Evolutionary conservation across 2,888 invertebrate genomes (phyloP).

Genomic region (Nipponacmea schrenckii): DNA sequence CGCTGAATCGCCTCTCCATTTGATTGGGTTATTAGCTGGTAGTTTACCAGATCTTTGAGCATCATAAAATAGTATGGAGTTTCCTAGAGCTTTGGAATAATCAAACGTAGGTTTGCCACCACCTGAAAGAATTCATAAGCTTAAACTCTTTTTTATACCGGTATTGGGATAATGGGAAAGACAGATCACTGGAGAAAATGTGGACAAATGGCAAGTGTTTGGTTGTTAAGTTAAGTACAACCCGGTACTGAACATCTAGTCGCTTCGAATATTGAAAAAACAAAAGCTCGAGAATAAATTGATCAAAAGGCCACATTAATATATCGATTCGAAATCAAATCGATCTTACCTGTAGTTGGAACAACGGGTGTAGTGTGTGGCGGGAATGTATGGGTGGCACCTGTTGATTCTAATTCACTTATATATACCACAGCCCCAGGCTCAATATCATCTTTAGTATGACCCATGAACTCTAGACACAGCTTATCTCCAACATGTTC

Average conservation of each 20-base stretch:
- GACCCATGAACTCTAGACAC: not conserved
- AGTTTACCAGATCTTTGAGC: slow-evolving; percentile 3
- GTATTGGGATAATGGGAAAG: too few relatives aligned
- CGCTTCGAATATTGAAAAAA: too few relatives aligned
- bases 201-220: too few relatives aligned
- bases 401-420: not conserved
- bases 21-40: not conserved
- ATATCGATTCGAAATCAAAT: too few relatives aligned
- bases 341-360: not conserved
- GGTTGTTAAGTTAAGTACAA: too few relatives aligned
- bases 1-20: not conserved
- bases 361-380: not conserved
- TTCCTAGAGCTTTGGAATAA: not conserved
- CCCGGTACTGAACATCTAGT: too few relatives aligned
- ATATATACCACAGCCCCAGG: not conserved
- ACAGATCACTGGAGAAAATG: too few relatives aligned
- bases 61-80: not conserved
- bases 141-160: too few relatives aligned
- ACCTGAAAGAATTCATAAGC: not conserved
- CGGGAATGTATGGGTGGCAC: not conserved
- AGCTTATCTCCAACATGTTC: slow-evolving; percentile 1
- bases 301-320: too few relatives aligned
- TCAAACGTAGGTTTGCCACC: not conserved
- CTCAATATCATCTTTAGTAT: not conserved
- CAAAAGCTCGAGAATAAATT: too few relatives aligned